Evolutionary conservation across 2,113 vertebrate species (phyloP).

Genomic region (Solea solea): DNA sequence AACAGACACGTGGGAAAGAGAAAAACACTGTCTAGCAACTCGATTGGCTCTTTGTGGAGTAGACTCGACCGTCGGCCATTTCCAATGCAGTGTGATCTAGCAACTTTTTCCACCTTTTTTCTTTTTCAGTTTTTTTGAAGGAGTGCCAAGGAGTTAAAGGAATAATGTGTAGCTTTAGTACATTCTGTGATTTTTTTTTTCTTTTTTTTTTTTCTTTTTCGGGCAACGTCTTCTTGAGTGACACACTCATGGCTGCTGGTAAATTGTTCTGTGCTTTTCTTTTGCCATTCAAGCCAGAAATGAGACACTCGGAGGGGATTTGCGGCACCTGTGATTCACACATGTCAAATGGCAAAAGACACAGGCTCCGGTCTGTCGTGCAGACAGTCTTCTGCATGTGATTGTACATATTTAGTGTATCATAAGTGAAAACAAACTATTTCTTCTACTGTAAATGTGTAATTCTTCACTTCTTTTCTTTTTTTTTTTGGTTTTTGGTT

Average conservation of each 20-base stretch:
- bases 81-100: conserved; percentile 70
- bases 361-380: conserved; percentile 70
- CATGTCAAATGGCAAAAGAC: conserved; percentile 69
- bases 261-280: conserved; percentile 60
- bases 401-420: conserved; percentile 88
- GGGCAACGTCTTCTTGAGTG: conserved; percentile 65
- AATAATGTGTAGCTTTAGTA: conserved; percentile 75
- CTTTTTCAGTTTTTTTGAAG: conserved; percentile 56
- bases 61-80: conserved; percentile 71
- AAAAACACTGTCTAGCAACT: conserved; percentile 61
- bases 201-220: conserved; percentile 41
- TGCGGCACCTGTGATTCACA: conserved; percentile 71
- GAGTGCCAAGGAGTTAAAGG: conserved; percentile 78
- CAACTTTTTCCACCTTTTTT: conserved; percentile 52
- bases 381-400: conserved; percentile 78
- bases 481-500: conserved; percentile 87
- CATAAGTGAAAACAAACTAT: conserved; percentile 85
- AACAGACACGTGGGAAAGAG: conserved; percentile 50
- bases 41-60: conserved; percentile 74
- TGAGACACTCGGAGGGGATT: conserved; percentile 64
- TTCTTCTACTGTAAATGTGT: conserved; percentile 92
- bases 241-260: conserved; percentile 70
- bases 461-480: conserved; percentile 82
- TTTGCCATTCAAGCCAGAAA: conserved; percentile 61
- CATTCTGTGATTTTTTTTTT: conserved; percentile 65